A percentile compares a stretch with the other conserved stretches of the same genome.
phyloP scores from a whole-genome alignment of 1,140 invertebrate genomes.

The Helicoverpa zea region DNA sequence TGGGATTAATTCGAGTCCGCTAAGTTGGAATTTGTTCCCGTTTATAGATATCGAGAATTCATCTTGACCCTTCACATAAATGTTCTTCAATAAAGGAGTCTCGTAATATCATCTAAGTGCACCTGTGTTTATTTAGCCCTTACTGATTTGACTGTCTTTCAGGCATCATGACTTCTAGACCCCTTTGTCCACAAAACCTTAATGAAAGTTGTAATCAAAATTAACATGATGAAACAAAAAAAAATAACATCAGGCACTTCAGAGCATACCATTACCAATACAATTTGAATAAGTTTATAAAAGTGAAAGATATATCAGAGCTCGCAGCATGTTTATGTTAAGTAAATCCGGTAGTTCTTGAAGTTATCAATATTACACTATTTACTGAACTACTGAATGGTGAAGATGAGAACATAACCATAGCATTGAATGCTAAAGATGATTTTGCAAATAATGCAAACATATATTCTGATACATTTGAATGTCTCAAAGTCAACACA shows the following conservation, averaged over 20 bases:
- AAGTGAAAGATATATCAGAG: constrained; percentile 28
- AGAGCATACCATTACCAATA: constrained; percentile 18
- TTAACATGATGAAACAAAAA: background rate
- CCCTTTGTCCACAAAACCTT: too few relatives aligned
- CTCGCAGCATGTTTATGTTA: background rate
- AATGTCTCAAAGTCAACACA: background rate
- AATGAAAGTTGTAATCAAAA: background rate
- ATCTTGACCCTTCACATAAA: background rate
- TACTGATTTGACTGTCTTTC: too few relatives aligned
- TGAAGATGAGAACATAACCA: background rate
- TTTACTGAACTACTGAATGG: background rate
- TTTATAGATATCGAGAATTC: background rate
- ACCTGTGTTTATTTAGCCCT: background rate
- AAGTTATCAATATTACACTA: constrained; percentile 1
- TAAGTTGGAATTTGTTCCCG: background rate
- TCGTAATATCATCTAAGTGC: background rate
- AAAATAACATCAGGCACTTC: constrained; percentile 17
- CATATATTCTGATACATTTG: too few relatives aligned
- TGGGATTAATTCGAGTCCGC: constrained; percentile 1
- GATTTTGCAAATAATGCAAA: background rate
- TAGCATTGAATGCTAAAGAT: background rate
- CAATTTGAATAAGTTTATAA: constrained; percentile 30
- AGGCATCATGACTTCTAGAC: too few relatives aligned
- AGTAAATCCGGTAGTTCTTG: constrained; percentile 13
- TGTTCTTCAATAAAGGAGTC: background rate